Base-by-base conservation (phyloP, 2,888 invertebrate species). In the Acronicta psi region DNA sequence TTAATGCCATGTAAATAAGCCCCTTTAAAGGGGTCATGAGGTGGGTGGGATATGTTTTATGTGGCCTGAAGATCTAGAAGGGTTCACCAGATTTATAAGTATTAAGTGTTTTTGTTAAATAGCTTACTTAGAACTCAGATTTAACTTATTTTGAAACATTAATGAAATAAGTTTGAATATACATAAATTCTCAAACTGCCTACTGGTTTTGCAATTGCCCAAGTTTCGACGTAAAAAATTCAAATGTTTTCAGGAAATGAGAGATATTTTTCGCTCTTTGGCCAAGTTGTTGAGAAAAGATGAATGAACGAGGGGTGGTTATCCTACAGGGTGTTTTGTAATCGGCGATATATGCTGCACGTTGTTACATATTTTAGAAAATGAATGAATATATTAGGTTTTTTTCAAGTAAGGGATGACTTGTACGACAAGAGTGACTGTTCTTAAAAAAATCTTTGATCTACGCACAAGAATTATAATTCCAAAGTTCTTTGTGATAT, bases 91-190 rank as follows among this genome's bases (percentile, higher is more conserved):
- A 72, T 59, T 59, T 68, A 75, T 57, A 20, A 46, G 17, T 40
- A n/a, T n/a, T 17, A 59, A 59, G 34, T 38, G 44, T 60, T 60
- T 54, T 50, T 56, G 58, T 52, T 45, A 52, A n/a, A n/a, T n/a
- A n/a, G 45, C 43, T 57, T 44, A 50, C 47, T 58, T 66, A 46
- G 38, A 38, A 61, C 59, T 58, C 42, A 58, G 58, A 72, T 57
- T 46, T 31, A 63, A 72, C 40, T 65, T 63, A 73, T 69, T 68
- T 66, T 63, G 51, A 57, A 74, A 69, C 69, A 69, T 73, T 73
- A 74, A 76, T 74, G 58, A 74, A 73, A 74, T 63, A 74, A 76
- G 66, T 74, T 74, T 69, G 65, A 69, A 69, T 69, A 69, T 57
- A 63, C 56, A 76, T 76, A 69, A 69, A 76, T 76, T 52, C 45